A percentile compares a stretch with the other conserved stretches of the same genome.
These are phyloP conservation scores for Catocala fraxini DNA, from an alignment of 2,888 invertebrate genomes.

Conservation along the genomic window DNA sequence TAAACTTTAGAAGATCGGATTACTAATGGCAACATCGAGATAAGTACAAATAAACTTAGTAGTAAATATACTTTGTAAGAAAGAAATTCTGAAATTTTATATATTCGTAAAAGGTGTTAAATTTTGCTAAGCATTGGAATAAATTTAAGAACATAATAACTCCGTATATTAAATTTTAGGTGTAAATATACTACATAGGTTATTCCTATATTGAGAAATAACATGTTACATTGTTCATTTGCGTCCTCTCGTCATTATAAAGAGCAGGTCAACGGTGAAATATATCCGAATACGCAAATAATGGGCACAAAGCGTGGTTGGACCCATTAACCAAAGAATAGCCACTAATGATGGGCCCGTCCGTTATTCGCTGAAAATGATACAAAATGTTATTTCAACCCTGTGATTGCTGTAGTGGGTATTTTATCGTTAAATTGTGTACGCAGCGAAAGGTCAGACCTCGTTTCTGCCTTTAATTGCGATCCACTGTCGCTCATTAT, in stretches of 20 bases:
- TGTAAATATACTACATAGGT: too few species aligned
- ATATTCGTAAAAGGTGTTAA: too few species aligned
- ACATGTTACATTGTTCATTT: too few species aligned
- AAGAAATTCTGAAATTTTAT: too few species aligned
- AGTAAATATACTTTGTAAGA: too few species aligned
- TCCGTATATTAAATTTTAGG: too few species aligned
- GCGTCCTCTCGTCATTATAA: constrained; percentile 2
- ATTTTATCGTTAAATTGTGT: constrained; percentile 44
- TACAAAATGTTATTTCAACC: constrained; percentile 18
- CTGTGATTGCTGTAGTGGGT: constrained; percentile 32
- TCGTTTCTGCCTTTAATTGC: constrained; percentile 58
- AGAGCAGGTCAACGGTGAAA: neutral
- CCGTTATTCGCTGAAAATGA: constrained; percentile 25
- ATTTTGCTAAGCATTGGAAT: too few species aligned
- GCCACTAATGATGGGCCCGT: constrained; percentile 20
- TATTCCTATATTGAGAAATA: too few species aligned
- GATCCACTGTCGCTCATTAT: constrained; percentile 61
- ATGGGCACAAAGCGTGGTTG: constrained; percentile 5
- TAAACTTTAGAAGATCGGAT: too few species aligned
- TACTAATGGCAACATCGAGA: too few species aligned
- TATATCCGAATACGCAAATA: neutral
- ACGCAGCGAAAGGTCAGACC: constrained; percentile 45
- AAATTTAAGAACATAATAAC: too few species aligned
- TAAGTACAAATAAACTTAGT: too few species aligned
- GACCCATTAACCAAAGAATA: constrained; percentile 12